Base-by-base conservation (phyloP, 2,113 vertebrate species). In the Carassius gibelio region DNA sequence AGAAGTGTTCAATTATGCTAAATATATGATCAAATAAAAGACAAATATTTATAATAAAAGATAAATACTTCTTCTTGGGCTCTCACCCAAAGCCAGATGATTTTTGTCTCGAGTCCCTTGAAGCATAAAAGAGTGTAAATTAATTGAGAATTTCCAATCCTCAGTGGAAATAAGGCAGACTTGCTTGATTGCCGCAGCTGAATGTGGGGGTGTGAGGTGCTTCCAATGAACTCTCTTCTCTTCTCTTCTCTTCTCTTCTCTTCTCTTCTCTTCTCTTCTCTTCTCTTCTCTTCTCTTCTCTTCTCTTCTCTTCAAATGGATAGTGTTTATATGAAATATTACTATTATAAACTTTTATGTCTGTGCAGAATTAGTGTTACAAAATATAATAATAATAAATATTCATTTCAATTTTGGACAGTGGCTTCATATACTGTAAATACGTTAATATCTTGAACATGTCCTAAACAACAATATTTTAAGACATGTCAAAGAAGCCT, bases 61-160 rank as follows among this genome's bases (percentile, higher is more conserved):
- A 68, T n/a, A 75, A 85, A 79, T 38, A 52, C 23, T 72, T 64
- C 21, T 84, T 82, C 48, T 75, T 79, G n/a, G 48, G 55, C 36
- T 45, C 45, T 68, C 57, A 34, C 48, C 26, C 19, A n/a, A 75
- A 75, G 42, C 26, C 69, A 75, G 42, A 66, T 64, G 48, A 84
- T 84, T 83, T 90, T 84, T 69, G 66, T 71, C 34, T 74, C 81
- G 34, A 80, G 19, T 86, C 50, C 57, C 26, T 72, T 68, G 83
- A 45, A 75, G 57, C 8, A 71, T 82, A 78, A 85, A 82, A 66
- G 71, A 80, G 38, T 26, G 55, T 64, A 85, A 81, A 84, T 87
- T 86, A 91, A 90, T 86, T 91, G 78, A 88, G 88, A 87, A 71
- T 72, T 81, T 90, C 84, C 48, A 81, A 90, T 88, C 84, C 87